phyloP scores from a whole-genome alignment of 2,113 vertebrate genomes.

The Tragelaphus scriptus region DNA sequence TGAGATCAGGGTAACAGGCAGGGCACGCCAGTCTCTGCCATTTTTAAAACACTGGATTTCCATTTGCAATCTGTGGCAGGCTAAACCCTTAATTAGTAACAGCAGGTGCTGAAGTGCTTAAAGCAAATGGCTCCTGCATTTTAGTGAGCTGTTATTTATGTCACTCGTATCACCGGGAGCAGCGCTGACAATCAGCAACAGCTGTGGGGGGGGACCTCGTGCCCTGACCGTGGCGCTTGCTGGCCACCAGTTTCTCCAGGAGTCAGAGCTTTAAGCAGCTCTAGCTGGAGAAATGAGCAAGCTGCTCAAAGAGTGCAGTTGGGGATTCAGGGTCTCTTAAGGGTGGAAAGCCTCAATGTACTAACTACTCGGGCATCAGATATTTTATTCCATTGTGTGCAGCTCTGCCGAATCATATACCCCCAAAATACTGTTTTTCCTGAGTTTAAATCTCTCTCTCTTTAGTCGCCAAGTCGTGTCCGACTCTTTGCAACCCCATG shows the following conservation, averaged over 20 bases:
- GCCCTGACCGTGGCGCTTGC: background rate
- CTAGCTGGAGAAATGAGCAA: background rate
- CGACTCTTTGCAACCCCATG: background rate
- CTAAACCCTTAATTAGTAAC: slow-evolving; percentile 79
- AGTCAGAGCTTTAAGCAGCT: slow-evolving; percentile 3
- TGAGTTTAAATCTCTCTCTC: background rate
- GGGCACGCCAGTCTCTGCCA: background rate
- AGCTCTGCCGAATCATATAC: background rate
- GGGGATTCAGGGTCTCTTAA: background rate
- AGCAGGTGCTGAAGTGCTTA: slow-evolving; percentile 81
- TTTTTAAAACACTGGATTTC: slow-evolving; percentile 52
- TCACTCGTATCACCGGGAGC: slow-evolving; percentile 47
- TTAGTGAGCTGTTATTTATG: slow-evolving; percentile 72
- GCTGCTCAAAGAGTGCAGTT: background rate
- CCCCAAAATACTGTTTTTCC: background rate
- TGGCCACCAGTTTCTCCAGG: background rate
- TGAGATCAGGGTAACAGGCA: background rate
- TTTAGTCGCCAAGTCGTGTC: background rate
- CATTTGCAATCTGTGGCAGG: slow-evolving; percentile 68
- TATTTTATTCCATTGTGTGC: background rate
- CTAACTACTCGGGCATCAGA: background rate
- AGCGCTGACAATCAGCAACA: slow-evolving; percentile 34
- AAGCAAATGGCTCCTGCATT: slow-evolving; percentile 73
- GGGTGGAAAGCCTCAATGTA: background rate
- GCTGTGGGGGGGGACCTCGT: background rate